phyloP scores from a whole-genome alignment of 2,797 vertebrate species.

The Ciconia nigra region DNA sequence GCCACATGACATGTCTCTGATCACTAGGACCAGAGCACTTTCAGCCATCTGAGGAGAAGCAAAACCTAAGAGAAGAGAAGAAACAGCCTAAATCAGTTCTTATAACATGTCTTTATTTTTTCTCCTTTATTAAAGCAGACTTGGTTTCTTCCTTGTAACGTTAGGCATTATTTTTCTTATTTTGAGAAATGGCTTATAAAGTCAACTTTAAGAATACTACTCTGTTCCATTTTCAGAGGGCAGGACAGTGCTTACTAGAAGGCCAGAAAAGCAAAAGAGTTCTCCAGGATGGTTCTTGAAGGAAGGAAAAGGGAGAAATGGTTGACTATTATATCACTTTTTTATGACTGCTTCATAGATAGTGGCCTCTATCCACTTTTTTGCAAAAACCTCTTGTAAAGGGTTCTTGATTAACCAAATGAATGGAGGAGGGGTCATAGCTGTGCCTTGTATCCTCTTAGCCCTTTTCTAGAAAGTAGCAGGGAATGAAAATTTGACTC shows the following conservation, averaged over 20 bases:
- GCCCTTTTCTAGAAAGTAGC: background rate
- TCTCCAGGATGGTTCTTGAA: background rate
- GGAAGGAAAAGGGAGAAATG: background rate
- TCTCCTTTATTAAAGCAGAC: background rate
- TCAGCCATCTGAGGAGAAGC: background rate
- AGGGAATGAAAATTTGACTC: background rate
- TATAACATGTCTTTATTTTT: background rate
- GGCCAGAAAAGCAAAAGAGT: background rate
- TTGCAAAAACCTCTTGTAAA: background rate
- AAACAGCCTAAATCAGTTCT: background rate
- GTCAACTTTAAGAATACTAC: background rate
- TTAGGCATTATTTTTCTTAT: background rate
- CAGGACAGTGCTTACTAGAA: background rate
- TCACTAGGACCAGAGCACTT: background rate
- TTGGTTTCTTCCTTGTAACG: fast-evolving
- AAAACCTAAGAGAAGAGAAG: background rate
- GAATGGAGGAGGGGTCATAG: background rate
- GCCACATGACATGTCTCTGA: fast-evolving
- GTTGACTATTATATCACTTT: background rate
- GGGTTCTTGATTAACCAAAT: background rate
- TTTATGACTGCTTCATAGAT: background rate
- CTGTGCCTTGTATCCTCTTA: background rate
- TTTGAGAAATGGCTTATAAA: background rate
- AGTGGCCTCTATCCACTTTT: background rate
- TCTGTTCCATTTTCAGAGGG: background rate